phyloP scores from a whole-genome alignment of 2,113 vertebrate genomes.

The Ancistrus triradiatus region DNA sequence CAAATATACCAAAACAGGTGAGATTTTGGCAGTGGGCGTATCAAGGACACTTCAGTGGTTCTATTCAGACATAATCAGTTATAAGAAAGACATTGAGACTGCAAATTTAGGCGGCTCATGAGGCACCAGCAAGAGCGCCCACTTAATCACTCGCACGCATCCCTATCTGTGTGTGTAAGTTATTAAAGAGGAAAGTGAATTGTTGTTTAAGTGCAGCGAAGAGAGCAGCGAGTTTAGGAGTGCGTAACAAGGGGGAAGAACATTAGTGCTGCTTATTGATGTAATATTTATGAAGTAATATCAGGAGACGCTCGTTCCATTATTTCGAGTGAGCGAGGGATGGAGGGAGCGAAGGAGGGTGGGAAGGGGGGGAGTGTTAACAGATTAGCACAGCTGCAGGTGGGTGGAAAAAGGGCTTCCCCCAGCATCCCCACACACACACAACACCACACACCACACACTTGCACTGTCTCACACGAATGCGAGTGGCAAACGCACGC shows the following conservation, averaged over 20 bases:
- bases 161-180: slow-evolving; percentile 7
- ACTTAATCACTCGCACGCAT: neutral
- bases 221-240: slow-evolving; percentile 40
- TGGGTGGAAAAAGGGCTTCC: slow-evolving; percentile 71
- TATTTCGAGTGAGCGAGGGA: slow-evolving; percentile 57
- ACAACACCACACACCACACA: slow-evolving; percentile 57
- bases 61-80: too few species aligned
- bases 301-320: slow-evolving; percentile 63
- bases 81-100: too few species aligned
- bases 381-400: slow-evolving; percentile 52
- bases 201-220: slow-evolving; percentile 10
- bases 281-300: slow-evolving; percentile 72
- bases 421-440: slow-evolving; percentile 54
- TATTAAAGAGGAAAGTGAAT: slow-evolving; percentile 14
- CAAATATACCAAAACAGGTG: too few species aligned
- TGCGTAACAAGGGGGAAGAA: slow-evolving; percentile 51
- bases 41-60: too few species aligned
- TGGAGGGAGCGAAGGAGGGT: neutral
- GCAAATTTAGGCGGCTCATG: too few species aligned
- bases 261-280: slow-evolving; percentile 69
- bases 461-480: slow-evolving; percentile 19
- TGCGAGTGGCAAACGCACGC: slow-evolving; percentile 17
- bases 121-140: too few species aligned
- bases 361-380: slow-evolving; percentile 47
- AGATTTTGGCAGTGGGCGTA: too few species aligned